These are phyloP conservation scores for Tricholaema leucomelas DNA, from an alignment of 2,113 vertebrate genomes.

Conservation along the genomic window DNA sequence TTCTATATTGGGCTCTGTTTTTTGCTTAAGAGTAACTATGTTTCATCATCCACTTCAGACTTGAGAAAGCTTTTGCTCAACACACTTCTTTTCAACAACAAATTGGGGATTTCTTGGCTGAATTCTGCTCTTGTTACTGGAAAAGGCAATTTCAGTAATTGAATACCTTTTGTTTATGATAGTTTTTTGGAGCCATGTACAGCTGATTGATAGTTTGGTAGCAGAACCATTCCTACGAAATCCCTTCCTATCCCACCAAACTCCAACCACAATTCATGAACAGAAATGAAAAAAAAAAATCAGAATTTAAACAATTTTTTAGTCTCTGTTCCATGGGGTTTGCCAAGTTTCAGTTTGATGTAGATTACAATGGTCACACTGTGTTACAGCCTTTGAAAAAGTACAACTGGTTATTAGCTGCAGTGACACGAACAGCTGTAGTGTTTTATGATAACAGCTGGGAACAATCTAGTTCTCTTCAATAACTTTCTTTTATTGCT, in stretches of 20 bases:
- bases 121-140: background rate
- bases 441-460: constrained; percentile 57
- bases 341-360: constrained; percentile 29
- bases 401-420: constrained; percentile 53
- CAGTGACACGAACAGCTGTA: constrained; percentile 53
- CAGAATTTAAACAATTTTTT: background rate
- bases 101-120: background rate
- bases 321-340: background rate
- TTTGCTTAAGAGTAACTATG: background rate
- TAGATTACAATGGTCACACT: constrained; percentile 54
- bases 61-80: background rate
- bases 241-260: background rate
- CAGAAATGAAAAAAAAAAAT: background rate
- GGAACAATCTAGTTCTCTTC: constrained; percentile 52
- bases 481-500: constrained; percentile 62
- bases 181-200: background rate
- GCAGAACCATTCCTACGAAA: background rate
- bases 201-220: background rate
- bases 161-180: background rate
- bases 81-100: background rate
- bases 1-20: background rate
- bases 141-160: background rate
- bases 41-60: background rate
- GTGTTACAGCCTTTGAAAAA: constrained; percentile 40
- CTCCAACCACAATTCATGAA: background rate